Conservation (phyloP, 2,888 invertebrate species). For the Conchocele bisecta region DNA sequence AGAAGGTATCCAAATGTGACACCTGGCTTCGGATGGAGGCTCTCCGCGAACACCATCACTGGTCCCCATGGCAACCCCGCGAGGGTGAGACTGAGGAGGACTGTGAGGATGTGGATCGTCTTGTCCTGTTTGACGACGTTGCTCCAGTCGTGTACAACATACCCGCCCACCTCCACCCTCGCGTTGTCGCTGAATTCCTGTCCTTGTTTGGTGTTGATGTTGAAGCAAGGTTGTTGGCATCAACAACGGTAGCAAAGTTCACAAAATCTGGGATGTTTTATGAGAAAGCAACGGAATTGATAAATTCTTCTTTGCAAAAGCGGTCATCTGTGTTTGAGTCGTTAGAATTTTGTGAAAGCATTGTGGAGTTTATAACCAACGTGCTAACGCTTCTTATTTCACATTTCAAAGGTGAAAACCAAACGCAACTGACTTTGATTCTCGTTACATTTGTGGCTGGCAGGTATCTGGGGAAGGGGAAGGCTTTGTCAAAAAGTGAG, state of each 20-base stretch:
- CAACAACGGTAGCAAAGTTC: background rate
- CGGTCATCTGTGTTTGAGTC: background rate
- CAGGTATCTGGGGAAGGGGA: slow-evolving; percentile 2
- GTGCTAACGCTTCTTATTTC: slow-evolving; percentile 51
- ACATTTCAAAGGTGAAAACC: slow-evolving; percentile 51
- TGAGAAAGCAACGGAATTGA: background rate
- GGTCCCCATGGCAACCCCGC: slow-evolving; percentile 82
- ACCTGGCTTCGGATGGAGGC: slow-evolving; percentile 81
- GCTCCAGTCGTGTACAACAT: slow-evolving; percentile 70
- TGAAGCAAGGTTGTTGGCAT: no score
- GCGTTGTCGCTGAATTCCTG: slow-evolving; percentile 41
- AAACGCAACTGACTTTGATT: slow-evolving; percentile 61
- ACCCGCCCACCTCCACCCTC: slow-evolving; percentile 29
- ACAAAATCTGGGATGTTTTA: background rate
- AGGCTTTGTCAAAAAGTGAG: slow-evolving; percentile 41
- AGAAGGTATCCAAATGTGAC: slow-evolving; percentile 53
- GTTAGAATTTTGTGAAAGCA: background rate
- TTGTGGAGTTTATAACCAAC: slow-evolving; percentile 21
- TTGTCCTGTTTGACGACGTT: slow-evolving; percentile 82
- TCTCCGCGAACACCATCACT: slow-evolving; percentile 77
- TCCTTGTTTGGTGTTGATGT: slow-evolving; percentile 38
- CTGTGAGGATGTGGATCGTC: slow-evolving; percentile 82
- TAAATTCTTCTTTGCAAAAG: background rate
- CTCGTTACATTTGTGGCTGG: slow-evolving; percentile 33
- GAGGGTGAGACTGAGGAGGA: slow-evolving; percentile 78